These are phyloP conservation scores for Stenichneumon culpator DNA, from an alignment of 2,888 invertebrate species.

Conservation along the genomic window DNA sequence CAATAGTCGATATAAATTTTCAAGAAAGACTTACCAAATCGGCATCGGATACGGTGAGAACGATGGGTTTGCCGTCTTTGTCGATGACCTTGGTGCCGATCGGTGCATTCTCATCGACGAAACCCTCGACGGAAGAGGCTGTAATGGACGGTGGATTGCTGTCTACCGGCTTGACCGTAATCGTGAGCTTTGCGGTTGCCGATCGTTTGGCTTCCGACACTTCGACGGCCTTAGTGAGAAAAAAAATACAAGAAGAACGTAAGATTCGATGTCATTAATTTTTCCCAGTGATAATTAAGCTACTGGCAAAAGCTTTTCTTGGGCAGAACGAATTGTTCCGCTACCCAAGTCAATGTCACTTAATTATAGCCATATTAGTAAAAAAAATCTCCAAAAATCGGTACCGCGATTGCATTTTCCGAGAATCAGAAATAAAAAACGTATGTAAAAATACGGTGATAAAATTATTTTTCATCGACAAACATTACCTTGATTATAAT, in stretches of 20 bases:
- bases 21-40: conserved; percentile 90
- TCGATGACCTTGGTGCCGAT: conserved; percentile 93
- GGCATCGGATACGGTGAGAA: conserved; percentile 92
- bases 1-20: neutral
- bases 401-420: neutral
- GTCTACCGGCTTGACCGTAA: conserved; percentile 94
- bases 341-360: neutral
- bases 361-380: neutral
- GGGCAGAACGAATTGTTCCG: neutral
- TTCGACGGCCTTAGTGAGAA: conserved; percentile 90
- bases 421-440: neutral
- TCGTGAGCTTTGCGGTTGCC: conserved; percentile 93
- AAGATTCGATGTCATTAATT: neutral
- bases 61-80: conserved; percentile 88
- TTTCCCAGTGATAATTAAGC: neutral
- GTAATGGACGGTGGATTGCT: conserved; percentile 93
- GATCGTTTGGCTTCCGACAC: conserved; percentile 92
- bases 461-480: neutral
- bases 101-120: conserved; percentile 94
- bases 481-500: conserved; percentile 91
- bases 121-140: conserved; percentile 91
- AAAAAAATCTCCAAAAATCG: neutral
- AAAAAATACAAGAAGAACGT: neutral
- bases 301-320: neutral
- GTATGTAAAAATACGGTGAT: neutral